phyloP scores from a whole-genome alignment of 2,113 vertebrate genomes.

The Tricholaema leucomelas region DNA sequence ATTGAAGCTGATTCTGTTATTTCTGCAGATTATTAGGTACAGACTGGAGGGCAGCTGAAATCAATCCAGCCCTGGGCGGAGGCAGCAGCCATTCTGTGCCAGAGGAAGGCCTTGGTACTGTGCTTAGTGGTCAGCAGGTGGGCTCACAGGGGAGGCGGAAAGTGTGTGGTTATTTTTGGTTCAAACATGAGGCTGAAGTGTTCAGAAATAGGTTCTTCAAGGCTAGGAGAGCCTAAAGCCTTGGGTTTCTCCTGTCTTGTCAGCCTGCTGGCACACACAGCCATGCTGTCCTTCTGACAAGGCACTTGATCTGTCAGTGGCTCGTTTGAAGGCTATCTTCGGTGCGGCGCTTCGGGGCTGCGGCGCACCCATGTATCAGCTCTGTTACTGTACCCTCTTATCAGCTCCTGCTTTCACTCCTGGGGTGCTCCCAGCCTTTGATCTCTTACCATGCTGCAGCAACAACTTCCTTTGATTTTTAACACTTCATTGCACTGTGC shows the following conservation, averaged over 20 bases:
- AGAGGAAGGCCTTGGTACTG: not conserved
- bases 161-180: not conserved
- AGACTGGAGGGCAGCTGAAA: not conserved
- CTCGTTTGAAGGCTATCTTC: conserved; percentile 11
- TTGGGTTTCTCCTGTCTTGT: conserved; percentile 31
- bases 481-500: not conserved
- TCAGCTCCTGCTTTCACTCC: conserved; percentile 8
- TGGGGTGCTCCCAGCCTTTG: conserved; percentile 30
- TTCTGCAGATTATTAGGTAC: not conserved
- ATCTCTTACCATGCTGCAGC: not conserved
- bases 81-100: not conserved
- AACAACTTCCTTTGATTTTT: not conserved
- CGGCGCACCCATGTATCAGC: not conserved
- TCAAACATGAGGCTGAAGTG: not conserved
- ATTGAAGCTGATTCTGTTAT: not conserved
- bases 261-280: not conserved
- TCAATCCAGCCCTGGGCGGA: not conserved
- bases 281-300: not conserved
- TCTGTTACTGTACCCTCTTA: not conserved
- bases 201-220: not conserved
- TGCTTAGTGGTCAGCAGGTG: not conserved
- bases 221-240: conserved; percentile 26
- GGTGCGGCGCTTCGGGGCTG: conserved; percentile 1
- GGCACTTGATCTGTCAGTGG: not conserved
- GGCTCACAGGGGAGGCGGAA: not conserved